These are phyloP conservation scores for Coccyzus lansbergi DNA, from an alignment of 2,797 vertebrate species.

Conservation along the genomic window DNA sequence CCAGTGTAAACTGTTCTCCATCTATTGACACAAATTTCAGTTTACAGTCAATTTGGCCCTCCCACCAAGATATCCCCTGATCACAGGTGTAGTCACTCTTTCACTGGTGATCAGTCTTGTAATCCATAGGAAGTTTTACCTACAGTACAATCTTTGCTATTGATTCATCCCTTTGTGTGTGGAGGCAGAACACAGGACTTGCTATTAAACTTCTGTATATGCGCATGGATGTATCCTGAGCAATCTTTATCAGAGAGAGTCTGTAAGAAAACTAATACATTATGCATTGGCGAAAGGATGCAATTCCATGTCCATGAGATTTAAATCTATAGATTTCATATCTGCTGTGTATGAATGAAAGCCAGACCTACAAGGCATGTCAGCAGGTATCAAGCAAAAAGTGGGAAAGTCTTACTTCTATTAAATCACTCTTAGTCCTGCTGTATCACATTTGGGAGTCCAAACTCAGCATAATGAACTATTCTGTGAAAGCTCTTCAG, in stretches of 20 bases:
- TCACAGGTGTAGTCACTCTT: background rate
- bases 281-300: background rate
- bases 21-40: background rate
- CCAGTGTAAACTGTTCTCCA: background rate
- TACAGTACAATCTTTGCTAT: background rate
- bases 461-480: background rate
- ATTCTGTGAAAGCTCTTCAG: background rate
- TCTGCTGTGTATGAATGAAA: background rate
- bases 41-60: background rate
- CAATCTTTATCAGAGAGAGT: background rate
- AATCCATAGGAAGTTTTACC: background rate
- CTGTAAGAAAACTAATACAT: background rate
- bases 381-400: background rate
- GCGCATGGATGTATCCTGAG: background rate
- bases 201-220: background rate
- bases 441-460: background rate
- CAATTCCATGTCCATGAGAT: background rate
- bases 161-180: background rate
- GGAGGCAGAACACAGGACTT: background rate
- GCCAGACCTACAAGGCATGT: background rate
- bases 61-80: background rate
- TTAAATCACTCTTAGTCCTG: background rate
- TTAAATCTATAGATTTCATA: constrained; percentile 3
- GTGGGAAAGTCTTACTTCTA: background rate
- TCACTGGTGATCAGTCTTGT: background rate